Evolutionary conservation across 2,113 vertebrate genomes (phyloP).

Genomic region (Tapirus terrestris): DNA sequence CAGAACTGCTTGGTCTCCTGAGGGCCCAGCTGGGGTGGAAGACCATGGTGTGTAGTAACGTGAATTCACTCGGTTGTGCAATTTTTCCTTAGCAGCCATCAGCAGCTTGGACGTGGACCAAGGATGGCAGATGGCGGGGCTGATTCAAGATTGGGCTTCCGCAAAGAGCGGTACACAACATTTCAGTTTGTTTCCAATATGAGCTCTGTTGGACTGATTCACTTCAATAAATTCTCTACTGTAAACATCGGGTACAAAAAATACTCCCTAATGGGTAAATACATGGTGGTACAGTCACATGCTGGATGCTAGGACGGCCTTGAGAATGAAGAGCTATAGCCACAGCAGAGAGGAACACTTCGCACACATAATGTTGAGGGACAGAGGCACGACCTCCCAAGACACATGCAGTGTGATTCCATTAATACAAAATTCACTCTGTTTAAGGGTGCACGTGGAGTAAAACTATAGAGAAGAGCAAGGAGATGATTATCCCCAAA

Average conservation of each 20-base stretch:
- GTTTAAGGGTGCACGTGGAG: background rate
- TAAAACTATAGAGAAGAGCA: background rate
- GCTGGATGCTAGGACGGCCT: accelerated
- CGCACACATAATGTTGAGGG: background rate
- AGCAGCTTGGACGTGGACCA: background rate
- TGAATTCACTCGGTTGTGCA: background rate
- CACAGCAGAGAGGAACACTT: background rate
- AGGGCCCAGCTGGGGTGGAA: background rate
- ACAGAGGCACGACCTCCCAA: background rate
- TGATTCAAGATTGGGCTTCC: background rate
- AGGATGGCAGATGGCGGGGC: background rate
- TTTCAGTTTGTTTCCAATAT: background rate
- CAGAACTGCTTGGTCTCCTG: accelerated
- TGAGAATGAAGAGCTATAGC: background rate
- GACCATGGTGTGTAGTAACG: background rate
- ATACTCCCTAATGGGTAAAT: background rate
- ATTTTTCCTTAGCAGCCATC: background rate
- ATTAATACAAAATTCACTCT: background rate
- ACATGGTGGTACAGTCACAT: accelerated
- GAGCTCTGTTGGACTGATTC: background rate
- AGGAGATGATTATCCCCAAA: background rate
- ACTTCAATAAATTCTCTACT: background rate
- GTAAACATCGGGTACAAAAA: background rate
- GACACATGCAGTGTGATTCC: background rate
- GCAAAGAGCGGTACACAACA: background rate